phyloP scores from a whole-genome alignment of 2,113 vertebrate genomes.

The Hyperoodon ampullatus region DNA sequence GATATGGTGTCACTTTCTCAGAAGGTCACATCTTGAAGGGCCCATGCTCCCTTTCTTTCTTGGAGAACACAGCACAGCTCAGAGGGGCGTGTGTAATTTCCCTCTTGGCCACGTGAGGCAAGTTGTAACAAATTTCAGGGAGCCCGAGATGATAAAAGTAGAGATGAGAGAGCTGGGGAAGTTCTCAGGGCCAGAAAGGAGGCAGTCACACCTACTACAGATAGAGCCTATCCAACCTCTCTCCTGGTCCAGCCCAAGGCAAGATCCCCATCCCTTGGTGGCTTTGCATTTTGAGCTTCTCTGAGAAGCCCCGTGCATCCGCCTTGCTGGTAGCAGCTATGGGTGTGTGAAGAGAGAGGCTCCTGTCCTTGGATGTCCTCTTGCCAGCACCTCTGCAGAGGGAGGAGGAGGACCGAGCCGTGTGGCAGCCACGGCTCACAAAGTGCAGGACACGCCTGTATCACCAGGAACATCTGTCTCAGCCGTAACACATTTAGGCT shows the following conservation, averaged over 20 bases:
- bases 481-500: not conserved
- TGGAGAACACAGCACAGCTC: no score
- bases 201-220: no score
- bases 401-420: fast-evolving
- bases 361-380: not conserved
- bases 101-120: fast-evolving
- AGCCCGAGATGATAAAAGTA: fast-evolving
- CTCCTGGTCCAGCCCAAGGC: no score
- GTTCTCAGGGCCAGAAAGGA: no score
- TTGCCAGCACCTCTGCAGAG: not conserved
- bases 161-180: not conserved
- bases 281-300: not conserved
- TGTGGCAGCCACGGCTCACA: not conserved
- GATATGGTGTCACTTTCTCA: fast-evolving
- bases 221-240: not conserved
- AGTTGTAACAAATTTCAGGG: not conserved
- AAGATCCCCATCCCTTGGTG: fast-evolving
- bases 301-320: fast-evolving
- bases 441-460: fast-evolving
- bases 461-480: not conserved
- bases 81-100: fast-evolving
- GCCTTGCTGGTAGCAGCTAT: fast-evolving
- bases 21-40: fast-evolving
- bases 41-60: fast-evolving
- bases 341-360: not conserved